Evolutionary conservation across 2,888 invertebrate genomes (phyloP).

Genomic region (Chymomyza caudatula): DNA sequence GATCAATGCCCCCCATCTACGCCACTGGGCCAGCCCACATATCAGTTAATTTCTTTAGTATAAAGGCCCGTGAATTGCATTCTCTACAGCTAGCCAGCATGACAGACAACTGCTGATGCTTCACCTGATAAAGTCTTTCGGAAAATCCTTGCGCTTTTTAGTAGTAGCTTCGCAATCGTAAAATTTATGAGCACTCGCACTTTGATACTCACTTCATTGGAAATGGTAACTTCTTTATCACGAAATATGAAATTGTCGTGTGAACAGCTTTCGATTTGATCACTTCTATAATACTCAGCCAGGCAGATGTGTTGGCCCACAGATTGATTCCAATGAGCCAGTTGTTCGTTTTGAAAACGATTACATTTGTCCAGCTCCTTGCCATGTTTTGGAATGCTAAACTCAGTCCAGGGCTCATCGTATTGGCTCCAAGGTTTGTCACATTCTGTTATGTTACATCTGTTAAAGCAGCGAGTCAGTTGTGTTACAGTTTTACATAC

Average conservation of each 20-base stretch:
- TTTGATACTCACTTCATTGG: constrained; percentile 82
- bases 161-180: constrained; percentile 20
- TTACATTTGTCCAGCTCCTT: constrained; percentile 78
- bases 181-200: constrained; percentile 8
- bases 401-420: constrained; percentile 79
- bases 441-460: constrained; percentile 78
- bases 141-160: too few species aligned
- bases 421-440: constrained; percentile 65
- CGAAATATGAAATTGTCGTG: constrained; percentile 80
- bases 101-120: too few species aligned
- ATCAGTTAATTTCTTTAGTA: not conserved
- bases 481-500: too few species aligned
- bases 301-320: constrained; percentile 72
- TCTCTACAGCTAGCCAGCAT: not conserved
- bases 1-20: too few species aligned
- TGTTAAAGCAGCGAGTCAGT: too few species aligned
- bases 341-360: constrained; percentile 69
- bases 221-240: constrained; percentile 81
- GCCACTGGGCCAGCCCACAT: not conserved
- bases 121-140: constrained; percentile 44
- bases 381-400: constrained; percentile 76
- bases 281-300: constrained; percentile 75
- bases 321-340: constrained; percentile 37
- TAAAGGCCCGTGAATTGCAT: not conserved
- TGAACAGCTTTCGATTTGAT: constrained; percentile 78